Conservation (phyloP, 1,140 invertebrate species). For the Drosophila rhopaloa region DNA sequence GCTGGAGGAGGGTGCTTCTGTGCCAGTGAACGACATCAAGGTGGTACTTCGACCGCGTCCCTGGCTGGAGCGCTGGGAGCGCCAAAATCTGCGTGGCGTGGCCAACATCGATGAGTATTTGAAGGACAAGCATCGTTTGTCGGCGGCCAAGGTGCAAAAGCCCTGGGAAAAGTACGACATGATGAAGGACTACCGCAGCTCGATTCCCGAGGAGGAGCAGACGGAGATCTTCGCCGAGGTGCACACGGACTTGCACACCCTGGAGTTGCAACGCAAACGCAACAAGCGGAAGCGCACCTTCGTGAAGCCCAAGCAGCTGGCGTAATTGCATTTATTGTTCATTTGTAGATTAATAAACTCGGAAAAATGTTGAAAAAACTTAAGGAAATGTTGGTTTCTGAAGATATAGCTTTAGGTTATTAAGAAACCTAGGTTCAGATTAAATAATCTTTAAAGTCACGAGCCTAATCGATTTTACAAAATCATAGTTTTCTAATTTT, state of each 20-base stretch:
- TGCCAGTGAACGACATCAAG: slow-evolving; percentile 95
- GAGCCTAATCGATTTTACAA: neutral
- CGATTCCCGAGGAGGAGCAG: slow-evolving; percentile 95
- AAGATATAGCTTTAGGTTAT: no score
- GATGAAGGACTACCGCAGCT: slow-evolving; percentile 95
- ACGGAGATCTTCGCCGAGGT: slow-evolving; percentile 93
- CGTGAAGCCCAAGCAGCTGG: slow-evolving; percentile 87
- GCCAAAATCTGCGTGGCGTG: slow-evolving; percentile 92
- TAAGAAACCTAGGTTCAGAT: no score
- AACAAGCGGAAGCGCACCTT: slow-evolving; percentile 89
- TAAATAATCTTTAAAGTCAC: no score
- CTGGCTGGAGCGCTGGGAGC: slow-evolving; percentile 94
- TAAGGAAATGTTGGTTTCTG: no score
- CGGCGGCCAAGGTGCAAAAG: slow-evolving; percentile 87
- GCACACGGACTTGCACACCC: slow-evolving; percentile 89
- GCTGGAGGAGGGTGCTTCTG: slow-evolving; percentile 89
- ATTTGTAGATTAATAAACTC: slow-evolving; percentile 56
- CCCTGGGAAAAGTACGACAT: slow-evolving; percentile 97
- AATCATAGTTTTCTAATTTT: no score
- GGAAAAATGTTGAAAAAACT: slow-evolving; percentile 12
- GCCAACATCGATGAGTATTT: slow-evolving; percentile 87
- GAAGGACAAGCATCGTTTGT: slow-evolving; percentile 87
- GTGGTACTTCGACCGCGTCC: slow-evolving; percentile 94
- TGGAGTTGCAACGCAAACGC: slow-evolving; percentile 89
- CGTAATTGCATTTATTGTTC: slow-evolving; percentile 65